phyloP scores from a whole-genome alignment of 2,888 invertebrate species.

The Coecobrya sp. region DNA sequence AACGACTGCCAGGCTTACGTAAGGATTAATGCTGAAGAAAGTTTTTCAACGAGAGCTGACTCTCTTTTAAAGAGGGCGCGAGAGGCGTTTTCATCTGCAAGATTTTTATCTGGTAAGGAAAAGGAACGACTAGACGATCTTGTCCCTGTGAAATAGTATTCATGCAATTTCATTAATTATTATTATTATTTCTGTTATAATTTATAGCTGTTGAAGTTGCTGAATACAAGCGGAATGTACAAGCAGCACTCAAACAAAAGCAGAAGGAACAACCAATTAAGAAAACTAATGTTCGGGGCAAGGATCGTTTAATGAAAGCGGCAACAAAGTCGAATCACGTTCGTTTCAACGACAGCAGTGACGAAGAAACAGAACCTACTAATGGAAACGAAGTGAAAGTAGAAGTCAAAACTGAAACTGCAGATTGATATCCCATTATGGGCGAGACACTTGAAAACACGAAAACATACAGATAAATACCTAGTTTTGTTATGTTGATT shows the following conservation, averaged over 20 bases:
- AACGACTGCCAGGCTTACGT: constrained; percentile 91
- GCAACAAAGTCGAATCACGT: constrained; percentile 91
- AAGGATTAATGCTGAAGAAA: constrained; percentile 87
- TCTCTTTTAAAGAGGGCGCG: constrained; percentile 80
- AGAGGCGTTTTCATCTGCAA: constrained; percentile 79
- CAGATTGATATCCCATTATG: no score
- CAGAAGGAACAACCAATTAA: constrained; percentile 89
- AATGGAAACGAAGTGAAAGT: constrained; percentile 47
- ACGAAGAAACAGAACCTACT: constrained; percentile 25
- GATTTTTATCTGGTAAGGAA: constrained; percentile 82
- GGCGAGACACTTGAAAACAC: no score
- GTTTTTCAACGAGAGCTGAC: constrained; percentile 62
- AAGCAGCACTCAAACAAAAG: constrained; percentile 89
- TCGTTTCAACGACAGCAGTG: constrained; percentile 90
- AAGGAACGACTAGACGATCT: no score
- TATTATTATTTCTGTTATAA: constrained; percentile 80
- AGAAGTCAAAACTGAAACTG: constrained; percentile 37
- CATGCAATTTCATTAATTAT: no score
- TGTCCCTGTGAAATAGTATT: neutral
- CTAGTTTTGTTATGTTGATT: no score
- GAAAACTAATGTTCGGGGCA: constrained; percentile 89
- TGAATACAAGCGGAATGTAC: constrained; percentile 94
- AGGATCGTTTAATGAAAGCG: constrained; percentile 90
- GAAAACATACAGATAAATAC: no score
- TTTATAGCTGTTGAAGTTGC: constrained; percentile 91